Evolutionary conservation across 2,888 invertebrate genomes (phyloP), one percentile per base, ranked within the genome.

Genomic region (Hydraecia micacea): DNA sequence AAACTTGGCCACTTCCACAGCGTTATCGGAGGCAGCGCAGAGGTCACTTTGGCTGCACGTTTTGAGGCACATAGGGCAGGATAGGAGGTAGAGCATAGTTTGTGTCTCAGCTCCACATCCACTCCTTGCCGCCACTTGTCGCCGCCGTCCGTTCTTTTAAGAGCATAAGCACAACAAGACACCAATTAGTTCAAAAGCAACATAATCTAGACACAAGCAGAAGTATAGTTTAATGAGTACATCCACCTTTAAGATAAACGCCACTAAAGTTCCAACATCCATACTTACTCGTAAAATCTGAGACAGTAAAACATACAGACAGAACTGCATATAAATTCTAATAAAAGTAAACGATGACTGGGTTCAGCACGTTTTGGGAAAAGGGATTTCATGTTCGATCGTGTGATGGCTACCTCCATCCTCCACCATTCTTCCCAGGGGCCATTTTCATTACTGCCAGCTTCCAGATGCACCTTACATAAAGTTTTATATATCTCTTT

Each of bases 371-470:
- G 87, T 81, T 81, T 86, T 84, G 79, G 81, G 84, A 86, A 86
- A 79, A 86, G 88, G 88, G 77, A 86, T 80, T 88, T 79, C 77
- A 60, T 86, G 86, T 86, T 84, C 77, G 88, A 86, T 88, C 62
- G 71, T 73, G 55, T 66, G 73, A 86, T 81, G 74, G 79, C 77
- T 58, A 62, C 58, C 70, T 39, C 70, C 71, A 66, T 66, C 42
- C 62, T 66, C 52, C 60, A 65, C n/a, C 74, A 76, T 65, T 28
- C 52, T 62, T 86, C 75, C 77, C 81, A 39, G 11, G 84, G 75
- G 81, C 65, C 81, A 70, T 52, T 75, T 86, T 77, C 73, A 83
- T 88, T 83, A 83, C 65, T 66, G n/a, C 42, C 73, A 72, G 49
- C n/a, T 69, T 68, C 75, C 73, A 42, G 77, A 73, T 86, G 81